Conservation (phyloP, 2,888 invertebrate species). For the Caenorhabditis becei region DNA sequence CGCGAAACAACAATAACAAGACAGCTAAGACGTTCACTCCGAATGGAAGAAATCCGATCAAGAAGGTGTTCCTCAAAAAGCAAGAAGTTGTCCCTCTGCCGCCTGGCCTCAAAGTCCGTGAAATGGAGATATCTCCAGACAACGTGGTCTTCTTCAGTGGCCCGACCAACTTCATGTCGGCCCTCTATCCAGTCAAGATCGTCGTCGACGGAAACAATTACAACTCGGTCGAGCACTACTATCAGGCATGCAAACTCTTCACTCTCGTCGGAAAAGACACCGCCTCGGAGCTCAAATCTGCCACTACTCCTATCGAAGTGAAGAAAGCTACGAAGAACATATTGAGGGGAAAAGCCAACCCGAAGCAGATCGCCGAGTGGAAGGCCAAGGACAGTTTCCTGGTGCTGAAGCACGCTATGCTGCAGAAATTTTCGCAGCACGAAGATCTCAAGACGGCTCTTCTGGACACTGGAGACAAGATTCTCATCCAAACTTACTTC, state of each 20-base stretch:
- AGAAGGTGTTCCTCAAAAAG: conserved; percentile 9
- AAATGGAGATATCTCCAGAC: conserved; percentile 10
- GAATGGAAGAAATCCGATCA: conserved; percentile 30
- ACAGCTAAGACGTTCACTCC: conserved; percentile 4
- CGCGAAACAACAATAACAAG: not conserved
- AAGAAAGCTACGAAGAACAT: conserved; percentile 47
- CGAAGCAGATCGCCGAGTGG: conserved; percentile 67
- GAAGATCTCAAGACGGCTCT: conserved; percentile 56
- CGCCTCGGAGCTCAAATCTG: conserved; percentile 29
- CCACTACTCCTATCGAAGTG: conserved; percentile 43
- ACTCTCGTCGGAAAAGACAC: conserved; percentile 58
- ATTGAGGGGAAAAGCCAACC: conserved; percentile 33
- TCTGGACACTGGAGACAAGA: conserved; percentile 57
- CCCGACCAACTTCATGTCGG: conserved; percentile 36
- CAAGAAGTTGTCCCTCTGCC: conserved; percentile 36
- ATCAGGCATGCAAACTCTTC: conserved; percentile 75
- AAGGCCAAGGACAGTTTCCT: conserved; percentile 64
- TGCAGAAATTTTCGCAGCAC: conserved; percentile 70
- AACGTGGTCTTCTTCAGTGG: conserved; percentile 54
- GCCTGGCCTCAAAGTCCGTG: conserved; percentile 4
- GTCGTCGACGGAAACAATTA: conserved; percentile 72
- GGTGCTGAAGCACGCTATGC: conserved; percentile 69
- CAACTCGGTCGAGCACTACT: conserved; percentile 79
- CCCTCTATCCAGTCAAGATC: conserved; percentile 48
- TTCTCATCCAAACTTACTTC: conserved; percentile 62